phyloP scores from a whole-genome alignment of 2,888 invertebrate species.

The Dryomyza anilis region DNA sequence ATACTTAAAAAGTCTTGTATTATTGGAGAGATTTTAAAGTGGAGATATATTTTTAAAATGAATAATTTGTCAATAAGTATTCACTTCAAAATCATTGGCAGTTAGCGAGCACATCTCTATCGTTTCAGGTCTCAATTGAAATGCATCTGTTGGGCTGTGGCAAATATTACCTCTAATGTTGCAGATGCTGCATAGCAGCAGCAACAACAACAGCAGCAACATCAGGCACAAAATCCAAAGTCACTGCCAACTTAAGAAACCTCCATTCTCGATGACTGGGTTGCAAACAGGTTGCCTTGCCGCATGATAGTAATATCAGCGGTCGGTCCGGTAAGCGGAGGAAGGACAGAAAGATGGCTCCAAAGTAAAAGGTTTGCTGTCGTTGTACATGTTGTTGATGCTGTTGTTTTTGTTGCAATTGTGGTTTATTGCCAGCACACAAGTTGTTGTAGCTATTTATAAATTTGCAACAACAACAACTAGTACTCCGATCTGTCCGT shows the following conservation, averaged over 20 bases:
- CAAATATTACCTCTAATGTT: no score
- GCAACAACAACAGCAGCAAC: neutral
- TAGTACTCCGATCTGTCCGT: no score
- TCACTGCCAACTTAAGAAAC: neutral
- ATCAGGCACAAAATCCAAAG: neutral
- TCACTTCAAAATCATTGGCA: no score
- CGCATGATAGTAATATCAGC: neutral
- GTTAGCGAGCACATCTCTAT: no score
- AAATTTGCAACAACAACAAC: neutral
- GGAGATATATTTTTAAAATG: no score
- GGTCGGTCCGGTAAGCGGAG: no score
- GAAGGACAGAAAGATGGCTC: neutral
- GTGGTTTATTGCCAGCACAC: neutral
- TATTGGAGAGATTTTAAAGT: no score
- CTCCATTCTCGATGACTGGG: constrained; percentile 8
- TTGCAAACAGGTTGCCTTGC: constrained; percentile 12
- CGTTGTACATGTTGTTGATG: neutral
- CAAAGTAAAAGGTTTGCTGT: constrained; percentile 1
- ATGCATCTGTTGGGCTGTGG: no score
- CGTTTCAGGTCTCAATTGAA: no score
- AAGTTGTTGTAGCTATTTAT: neutral
- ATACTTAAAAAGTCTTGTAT: no score
- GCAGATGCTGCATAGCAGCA: neutral
- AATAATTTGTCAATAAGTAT: no score
- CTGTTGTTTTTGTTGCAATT: neutral